Percentiles rank a stretch among this genome's conserved stretches.
phyloP scores from a whole-genome alignment of 2,113 vertebrate species.

The Varanus komodoensis region DNA sequence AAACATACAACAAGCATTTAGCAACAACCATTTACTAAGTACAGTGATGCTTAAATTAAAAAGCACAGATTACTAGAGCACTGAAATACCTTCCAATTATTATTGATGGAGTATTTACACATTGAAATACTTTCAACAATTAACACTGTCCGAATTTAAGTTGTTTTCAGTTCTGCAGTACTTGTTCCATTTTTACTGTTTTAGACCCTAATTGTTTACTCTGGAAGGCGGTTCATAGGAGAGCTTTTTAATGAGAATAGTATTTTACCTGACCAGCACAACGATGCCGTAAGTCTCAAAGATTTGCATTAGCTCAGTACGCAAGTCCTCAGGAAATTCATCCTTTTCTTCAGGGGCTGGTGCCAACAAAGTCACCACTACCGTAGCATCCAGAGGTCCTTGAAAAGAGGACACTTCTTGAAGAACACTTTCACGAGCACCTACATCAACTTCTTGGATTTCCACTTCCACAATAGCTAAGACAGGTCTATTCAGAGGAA shows the following conservation, averaged over 20 bases:
- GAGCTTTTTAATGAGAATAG: background rate
- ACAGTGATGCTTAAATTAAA: background rate
- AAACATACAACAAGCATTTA: constrained; percentile 1
- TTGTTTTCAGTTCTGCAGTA: background rate
- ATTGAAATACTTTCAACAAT: background rate
- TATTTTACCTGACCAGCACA: constrained; percentile 79
- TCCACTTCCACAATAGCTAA: constrained; percentile 85
- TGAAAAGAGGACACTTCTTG: constrained; percentile 83
- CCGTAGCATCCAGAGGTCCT: constrained; percentile 82
- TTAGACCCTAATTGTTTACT: background rate
- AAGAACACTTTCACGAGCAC: constrained; percentile 80
- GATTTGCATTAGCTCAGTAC: constrained; percentile 79
- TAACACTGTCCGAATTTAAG: background rate
- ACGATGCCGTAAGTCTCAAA: constrained; percentile 79
- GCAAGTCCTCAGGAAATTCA: constrained; percentile 82
- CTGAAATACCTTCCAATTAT: background rate
- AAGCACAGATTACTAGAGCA: background rate
- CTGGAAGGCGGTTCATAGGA: background rate
- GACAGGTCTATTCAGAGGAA: constrained; percentile 74
- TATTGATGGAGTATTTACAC: background rate
- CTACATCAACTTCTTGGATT: constrained; percentile 79
- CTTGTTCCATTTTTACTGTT: background rate
- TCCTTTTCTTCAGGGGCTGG: constrained; percentile 75
- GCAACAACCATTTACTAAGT: constrained; percentile 11
- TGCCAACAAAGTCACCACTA: constrained; percentile 77